Base-by-base conservation (phyloP, 2,797 vertebrate genomes). In the Heliangelus exortis region DNA sequence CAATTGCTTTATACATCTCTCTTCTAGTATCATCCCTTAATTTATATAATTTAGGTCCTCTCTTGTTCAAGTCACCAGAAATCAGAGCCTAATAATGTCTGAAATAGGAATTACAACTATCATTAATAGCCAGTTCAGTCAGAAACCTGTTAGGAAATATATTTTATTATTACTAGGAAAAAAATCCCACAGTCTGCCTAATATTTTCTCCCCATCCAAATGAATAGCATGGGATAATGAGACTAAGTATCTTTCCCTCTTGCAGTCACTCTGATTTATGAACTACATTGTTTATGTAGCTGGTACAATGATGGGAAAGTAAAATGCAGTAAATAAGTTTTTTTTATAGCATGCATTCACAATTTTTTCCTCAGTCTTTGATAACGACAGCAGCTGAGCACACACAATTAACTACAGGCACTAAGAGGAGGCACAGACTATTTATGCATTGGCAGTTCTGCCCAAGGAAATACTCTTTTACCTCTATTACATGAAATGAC, bases 301-400 rank as follows among this genome's bases (percentile, higher is more conserved):
- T 93, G 87, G 33, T 69, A 20, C n/a, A n/a, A 92, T 76, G 47
- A 80, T 54, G 93, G 43, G 90, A 95, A 96, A 72, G 39, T 53
- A 76, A 90, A 45, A 81, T 25, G 57, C 29, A 39, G 69, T 58
- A 74, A 83, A 82, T 18, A 33, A 28, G 2, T 43, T 81, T 80
- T 80, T 80, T 95, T 90, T 66, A 65, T 53, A 58, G 68, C 3
- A 2, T 4, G 4, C 8, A 33, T 55, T 88, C 33, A 51, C 43
- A n/a, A 86, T 23, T 18, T 69, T 94, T 92, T 71, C 66, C 76
- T 84, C 89, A 26, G 4, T 18, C 69, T 92, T 84, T 66, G 31
- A 20, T 53, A 39, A 8, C 3, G 5, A 25, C 5, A 7, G 66
- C 45, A 36, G 67, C 61, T 51, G 77, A 53, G 33, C 13, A 50